Evolutionary conservation across 2,113 vertebrate species (phyloP), one percentile per base, ranked within the genome.

Genomic region (Malurus elegans): DNA sequence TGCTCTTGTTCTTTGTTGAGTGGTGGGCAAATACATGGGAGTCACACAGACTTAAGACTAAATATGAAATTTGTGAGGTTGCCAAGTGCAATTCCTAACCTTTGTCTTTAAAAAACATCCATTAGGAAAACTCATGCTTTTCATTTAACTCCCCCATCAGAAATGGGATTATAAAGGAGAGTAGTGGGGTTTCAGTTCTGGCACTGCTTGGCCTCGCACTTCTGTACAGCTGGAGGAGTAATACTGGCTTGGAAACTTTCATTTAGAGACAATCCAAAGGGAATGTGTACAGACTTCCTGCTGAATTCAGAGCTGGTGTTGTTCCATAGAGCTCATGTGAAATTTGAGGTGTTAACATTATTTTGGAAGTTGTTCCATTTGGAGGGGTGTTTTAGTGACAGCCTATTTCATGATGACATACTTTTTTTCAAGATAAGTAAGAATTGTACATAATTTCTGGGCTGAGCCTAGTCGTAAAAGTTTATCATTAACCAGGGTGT

Each of bases 401-500:
- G 19, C 28, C 4, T 58, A 8, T 53, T 81, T 44, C 12, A 6
- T 32, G 54, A 34, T 75, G 74, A 14, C 19, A 11, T 26, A 19
- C 28, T 42, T 73, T 61, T 91, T 70, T 9, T 42, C 16, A 36
- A 73, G 69, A 61, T 86, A 67, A 72, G 65, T 67, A 24, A 67
- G 86, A 87, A 64, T 34, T 45, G 31, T 47, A 3, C 47, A 40
- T 79, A 28, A 57, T 72, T 81, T 89, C 67, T 93, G 34, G 64
- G 79, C 42, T 62, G 54, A 50, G 88, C 67, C 45, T 76, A 36
- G 32, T 32, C 20, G 10, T 89, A 84, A 92, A 86, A 47, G 92
- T 92, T 95, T 79, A 76, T 86, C 32, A 28, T 92, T 96, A 88
- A 95, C 90, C 16, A 23, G 50, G 28, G 36, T 19, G 38, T 53